Base-by-base conservation (phyloP, 92 coral and sea anemone species). In the Parazoanthus swiftii region DNA sequence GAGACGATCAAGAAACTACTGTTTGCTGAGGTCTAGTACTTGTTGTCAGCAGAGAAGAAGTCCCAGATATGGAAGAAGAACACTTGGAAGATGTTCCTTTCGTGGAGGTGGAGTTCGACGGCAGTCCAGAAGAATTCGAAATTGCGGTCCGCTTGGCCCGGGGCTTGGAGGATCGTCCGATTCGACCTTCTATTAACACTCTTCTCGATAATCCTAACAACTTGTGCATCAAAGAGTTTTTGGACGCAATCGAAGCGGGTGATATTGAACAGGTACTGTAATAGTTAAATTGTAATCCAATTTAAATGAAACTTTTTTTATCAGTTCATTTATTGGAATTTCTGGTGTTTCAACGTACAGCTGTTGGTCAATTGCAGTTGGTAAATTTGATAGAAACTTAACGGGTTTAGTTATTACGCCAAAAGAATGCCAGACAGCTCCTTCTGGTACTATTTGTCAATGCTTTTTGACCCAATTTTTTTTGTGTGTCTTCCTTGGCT, bases 241-340 rank as follows among this genome's bases (percentile, higher is more conserved):
- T 93, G 80, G 90, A 81, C 8, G 94, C 95, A 15, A 76, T 94
- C 8, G 86, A 88, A 74, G 90, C 85, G n/a, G 97, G 95, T 38
- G 80, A 89, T 54, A 79, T 93, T 16, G 91, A 91, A 65, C 81
- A 70, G 89, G 96, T 92, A 88, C 85, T 20, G 67, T 43, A 29
- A 29, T 29, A 29, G 33, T 21, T 68, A 37, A 70, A 23, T 25
- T 23, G 25, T 5, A 58, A 39, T 39, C 42, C 4, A 29, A 4
- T 39, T 25, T 51, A 25, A 42, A 23, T 4, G 59, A 33, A 50
- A 76, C 68, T 15, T 48, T 51, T 18, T 80, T 86, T 43, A 80
- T 70, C 73, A 73, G 4, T 33, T 73, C 15, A 10, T 4, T 39
- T 2, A 39, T 39, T 39, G 42, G 42, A 39, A 39, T 4, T 39